Conservation (phyloP, 35 echinoderm and acorn worm genomes). For the Heliocidaris erythrogramma region DNA sequence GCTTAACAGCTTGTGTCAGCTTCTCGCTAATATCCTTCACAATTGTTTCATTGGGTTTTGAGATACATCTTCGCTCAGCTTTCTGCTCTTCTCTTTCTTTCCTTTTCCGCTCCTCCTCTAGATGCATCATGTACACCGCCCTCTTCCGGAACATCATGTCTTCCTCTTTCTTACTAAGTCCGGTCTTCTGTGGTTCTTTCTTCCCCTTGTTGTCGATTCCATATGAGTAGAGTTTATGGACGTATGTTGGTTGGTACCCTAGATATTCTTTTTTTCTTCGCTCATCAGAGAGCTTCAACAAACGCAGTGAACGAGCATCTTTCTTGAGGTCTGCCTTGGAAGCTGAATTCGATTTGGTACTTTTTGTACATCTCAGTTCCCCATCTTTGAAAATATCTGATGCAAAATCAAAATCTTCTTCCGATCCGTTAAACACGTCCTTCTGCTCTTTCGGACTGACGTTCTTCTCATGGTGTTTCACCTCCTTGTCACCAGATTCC, state of each 20-base stretch:
- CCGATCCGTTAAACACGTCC: background rate
- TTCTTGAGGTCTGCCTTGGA: background rate
- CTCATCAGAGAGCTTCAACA: background rate
- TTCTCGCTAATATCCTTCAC: background rate
- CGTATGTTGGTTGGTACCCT: background rate
- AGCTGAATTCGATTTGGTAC: background rate
- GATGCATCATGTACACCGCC: slow-evolving; percentile 20
- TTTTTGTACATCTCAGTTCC: background rate
- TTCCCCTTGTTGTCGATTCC: slow-evolving; percentile 18
- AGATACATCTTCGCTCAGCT: background rate
- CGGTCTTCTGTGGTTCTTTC: background rate
- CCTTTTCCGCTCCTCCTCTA: background rate
- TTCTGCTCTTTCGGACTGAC: background rate
- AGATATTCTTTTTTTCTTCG: slow-evolving; percentile 13
- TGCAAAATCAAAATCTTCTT: slow-evolving; percentile 11
- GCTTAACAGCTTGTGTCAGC: background rate
- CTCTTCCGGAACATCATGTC: slow-evolving; percentile 20
- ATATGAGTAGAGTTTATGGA: slow-evolving; percentile 3
- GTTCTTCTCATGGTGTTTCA: background rate
- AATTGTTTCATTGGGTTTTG: background rate
- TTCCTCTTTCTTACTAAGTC: background rate
- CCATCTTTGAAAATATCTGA: background rate
- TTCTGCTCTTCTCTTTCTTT: background rate
- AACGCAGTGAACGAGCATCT: background rate
- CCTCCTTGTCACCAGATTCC: background rate